A percentile compares a stretch with the other conserved stretches of the same genome.
phyloP scores from a whole-genome alignment of 2,113 vertebrate genomes.

The Siniperca knerii region DNA sequence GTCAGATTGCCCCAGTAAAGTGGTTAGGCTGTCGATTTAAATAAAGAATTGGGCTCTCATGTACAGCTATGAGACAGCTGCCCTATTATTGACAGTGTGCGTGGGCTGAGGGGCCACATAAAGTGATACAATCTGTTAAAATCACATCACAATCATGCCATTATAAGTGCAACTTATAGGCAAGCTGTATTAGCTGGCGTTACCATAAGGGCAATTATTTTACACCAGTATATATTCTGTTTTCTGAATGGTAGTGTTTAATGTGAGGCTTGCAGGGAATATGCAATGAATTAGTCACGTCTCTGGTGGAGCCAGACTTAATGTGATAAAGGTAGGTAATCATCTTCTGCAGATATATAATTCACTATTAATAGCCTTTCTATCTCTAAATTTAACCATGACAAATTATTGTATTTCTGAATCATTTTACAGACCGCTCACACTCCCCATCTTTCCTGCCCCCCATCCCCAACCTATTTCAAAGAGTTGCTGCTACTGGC shows the following conservation, averaged over 20 bases:
- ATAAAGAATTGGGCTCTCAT: constrained; percentile 52
- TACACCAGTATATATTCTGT: constrained; percentile 21
- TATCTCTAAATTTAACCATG: constrained; percentile 78
- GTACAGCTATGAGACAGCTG: constrained; percentile 42
- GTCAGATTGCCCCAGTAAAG: constrained; percentile 49
- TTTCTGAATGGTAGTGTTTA: constrained; percentile 49
- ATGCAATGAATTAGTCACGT: constrained; percentile 68
- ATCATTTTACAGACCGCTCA: constrained; percentile 62
- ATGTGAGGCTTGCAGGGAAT: constrained; percentile 44
- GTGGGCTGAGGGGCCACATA: constrained; percentile 21
- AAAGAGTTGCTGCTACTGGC: constrained; percentile 70
- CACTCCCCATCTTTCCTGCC: constrained; percentile 31
- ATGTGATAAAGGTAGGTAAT: constrained; percentile 76
- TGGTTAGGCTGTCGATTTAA: constrained; percentile 58
- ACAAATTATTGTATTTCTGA: constrained; percentile 80
- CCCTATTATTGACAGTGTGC: constrained; percentile 47
- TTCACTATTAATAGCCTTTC: constrained; percentile 78
- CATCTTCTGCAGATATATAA: constrained; percentile 77
- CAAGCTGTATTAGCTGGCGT: constrained; percentile 19
- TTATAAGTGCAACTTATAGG: constrained; percentile 16
- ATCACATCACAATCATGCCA: constrained; percentile 33
- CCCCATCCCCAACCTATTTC: constrained; percentile 64
- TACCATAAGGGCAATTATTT: constrained; percentile 26
- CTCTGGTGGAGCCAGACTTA: constrained; percentile 59
- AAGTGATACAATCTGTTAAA: constrained; percentile 46